Base-by-base conservation (phyloP, 2,113 vertebrate genomes). In the Corythoichthys intestinalis region DNA sequence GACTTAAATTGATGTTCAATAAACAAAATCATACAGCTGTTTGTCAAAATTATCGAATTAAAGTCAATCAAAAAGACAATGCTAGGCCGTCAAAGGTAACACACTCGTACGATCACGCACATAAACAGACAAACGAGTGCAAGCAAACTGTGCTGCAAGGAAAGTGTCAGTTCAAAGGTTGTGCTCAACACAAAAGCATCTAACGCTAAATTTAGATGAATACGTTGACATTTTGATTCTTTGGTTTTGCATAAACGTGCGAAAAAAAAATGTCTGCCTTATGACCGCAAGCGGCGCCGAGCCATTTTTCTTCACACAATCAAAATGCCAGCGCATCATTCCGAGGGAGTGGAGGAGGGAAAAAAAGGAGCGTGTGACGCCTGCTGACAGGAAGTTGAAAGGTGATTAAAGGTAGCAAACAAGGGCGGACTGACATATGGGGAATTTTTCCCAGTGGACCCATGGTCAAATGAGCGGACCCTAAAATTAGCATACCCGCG, bases 151-250 rank as follows among this genome's bases (percentile, higher is more conserved):
- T 79, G 74, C 82, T 80, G 73, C 57, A 82, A 79, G 61, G 74
- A 83, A 77, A 81, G 85, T 78, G 73, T 83, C 79, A 71, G 75
- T 70, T 72, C 63, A 74, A 68, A 77, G 65, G 54, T 78, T 48
- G 71, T 72, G 64, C 53, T 53, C 73, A 80, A 73, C 69, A 35
- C 75, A 78, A 77, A 44, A 73, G 39, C 65, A 57, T 60, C 49
- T 46, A 62, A 75, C 73, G 56, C 12, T 6, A 44, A n/a, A 66
- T 57, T 69, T 34, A 75, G 77, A 79, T 50, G 73, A 74, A 79
- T 77, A 79, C 71, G 9, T 57, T 84, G 81, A 85, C 88, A 86
- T 87, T 90, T 87, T 82, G 81, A 86, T 34, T 28, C 41, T 46
- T 47, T 63, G 46, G 74, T 80, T 65, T 68, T 10, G 70, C 12